Base-by-base conservation (phyloP, 1,140 invertebrate genomes). In the Drosophila bifasciata region DNA sequence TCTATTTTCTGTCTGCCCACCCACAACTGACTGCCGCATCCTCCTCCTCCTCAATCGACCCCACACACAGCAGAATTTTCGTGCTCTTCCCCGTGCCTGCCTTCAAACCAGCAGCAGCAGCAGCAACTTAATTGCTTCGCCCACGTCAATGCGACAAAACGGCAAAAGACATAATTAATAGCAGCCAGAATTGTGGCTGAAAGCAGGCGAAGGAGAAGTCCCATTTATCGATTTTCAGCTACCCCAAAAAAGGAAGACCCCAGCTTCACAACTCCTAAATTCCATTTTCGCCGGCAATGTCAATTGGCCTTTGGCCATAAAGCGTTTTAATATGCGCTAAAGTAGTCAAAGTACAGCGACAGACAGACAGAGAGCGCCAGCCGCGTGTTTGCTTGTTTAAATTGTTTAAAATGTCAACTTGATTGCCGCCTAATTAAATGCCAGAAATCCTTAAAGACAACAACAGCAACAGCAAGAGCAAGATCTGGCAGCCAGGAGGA, bases 331-430 rank as follows among this genome's bases (percentile, higher is more conserved):
- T 86, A 85, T 86, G 63, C 81, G 62, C 68, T 69, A 64, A 83
- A 68, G 61, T 59, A 76, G 60, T 79, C 64, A 66, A 83, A 61
- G 63, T 53, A 13, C 16, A 59, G 25, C 45, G 32, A 56, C 32
- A 51, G 53, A 56, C 23, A 13, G 21, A 4, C 17, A 40, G n/a
- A 59, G 53, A 48, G 43, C 46, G 43, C 21, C 28, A 51, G 43
- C 21, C 28, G 55, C 64, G 62, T 89, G 75, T 83, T 77, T 88
- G 79, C 78, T 72, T 71, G 84, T 72, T 89, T 89, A 88, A 88
- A 88, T 88, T 89, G 83, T 88, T 89, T 89, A 88, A 83, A 88
- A 88, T 88, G 83, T 89, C 84, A 88, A 88, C 76, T 88, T 88
- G 66, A 88, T 86, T 86, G 83, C 75, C 32, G 78, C 83, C 77